Conservation (phyloP, 2,113 vertebrate genomes). For the Plestiodon gilberti region DNA sequence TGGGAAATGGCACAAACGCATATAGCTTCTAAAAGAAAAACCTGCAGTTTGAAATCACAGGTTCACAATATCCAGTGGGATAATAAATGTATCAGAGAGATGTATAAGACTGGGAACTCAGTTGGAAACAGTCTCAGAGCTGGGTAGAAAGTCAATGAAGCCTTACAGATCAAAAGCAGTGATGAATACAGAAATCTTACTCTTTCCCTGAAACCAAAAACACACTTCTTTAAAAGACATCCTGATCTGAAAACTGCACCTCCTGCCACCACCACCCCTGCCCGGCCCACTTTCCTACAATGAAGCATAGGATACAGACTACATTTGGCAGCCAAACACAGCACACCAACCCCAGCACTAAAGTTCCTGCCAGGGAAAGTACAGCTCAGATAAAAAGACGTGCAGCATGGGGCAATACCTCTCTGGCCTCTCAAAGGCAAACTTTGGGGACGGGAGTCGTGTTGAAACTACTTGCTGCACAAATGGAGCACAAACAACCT, state of each 20-base stretch:
- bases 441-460: no score
- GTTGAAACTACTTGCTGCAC: no score
- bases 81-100: conserved; percentile 15
- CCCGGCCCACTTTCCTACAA: no score
- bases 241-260: not conserved
- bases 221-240: not conserved
- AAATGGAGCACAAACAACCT: no score
- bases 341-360: no score
- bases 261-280: no score
- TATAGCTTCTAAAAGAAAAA: not conserved
- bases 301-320: no score
- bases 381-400: no score
- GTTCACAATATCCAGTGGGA: not conserved
- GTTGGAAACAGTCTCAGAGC: conserved; percentile 26
- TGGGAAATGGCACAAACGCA: not conserved
- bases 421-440: no score
- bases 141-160: conserved; percentile 15
- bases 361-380: no score
- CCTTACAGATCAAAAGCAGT: conserved; percentile 13
- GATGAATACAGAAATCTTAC: not conserved
- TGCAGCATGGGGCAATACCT: no score
- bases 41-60: conserved; percentile 15
- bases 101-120: not conserved
- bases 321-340: no score
- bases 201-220: not conserved